These are phyloP conservation scores for Danio aesculapii DNA, from an alignment of 2,797 vertebrate species.

Conservation along the genomic window DNA sequence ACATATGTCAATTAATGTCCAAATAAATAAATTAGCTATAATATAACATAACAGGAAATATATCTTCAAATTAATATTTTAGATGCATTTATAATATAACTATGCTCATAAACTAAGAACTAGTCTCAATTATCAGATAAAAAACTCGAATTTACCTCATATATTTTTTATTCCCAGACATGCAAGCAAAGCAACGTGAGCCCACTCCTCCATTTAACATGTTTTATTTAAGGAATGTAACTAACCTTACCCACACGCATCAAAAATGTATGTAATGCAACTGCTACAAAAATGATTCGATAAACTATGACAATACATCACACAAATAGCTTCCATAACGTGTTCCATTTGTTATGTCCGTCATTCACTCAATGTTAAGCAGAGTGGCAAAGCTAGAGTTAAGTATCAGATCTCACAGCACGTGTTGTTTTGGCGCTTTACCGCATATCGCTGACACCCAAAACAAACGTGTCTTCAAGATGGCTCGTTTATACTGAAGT, in stretches of 20 bases:
- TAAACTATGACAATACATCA: background rate
- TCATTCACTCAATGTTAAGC: background rate
- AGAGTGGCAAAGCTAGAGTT: constrained; percentile 12
- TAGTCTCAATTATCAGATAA: too few species aligned
- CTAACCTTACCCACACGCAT: background rate
- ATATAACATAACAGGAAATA: too few species aligned
- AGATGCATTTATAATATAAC: too few species aligned
- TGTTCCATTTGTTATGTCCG: background rate
- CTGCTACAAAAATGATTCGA: background rate
- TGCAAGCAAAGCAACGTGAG: background rate
- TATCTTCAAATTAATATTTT: too few species aligned
- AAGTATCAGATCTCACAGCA: background rate
- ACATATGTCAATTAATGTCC: too few species aligned
- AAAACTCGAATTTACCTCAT: too few species aligned
- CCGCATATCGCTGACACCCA: background rate
- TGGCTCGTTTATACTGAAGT: background rate
- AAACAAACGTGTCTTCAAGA: background rate
- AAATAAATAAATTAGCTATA: too few species aligned
- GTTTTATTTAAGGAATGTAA: background rate
- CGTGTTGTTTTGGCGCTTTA: constrained; percentile 41
- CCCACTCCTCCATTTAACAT: background rate
- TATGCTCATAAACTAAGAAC: too few species aligned
- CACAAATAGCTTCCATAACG: too few species aligned
- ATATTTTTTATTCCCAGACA: too few species aligned
- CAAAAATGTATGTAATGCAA: background rate